Evolutionary conservation across 2,113 vertebrate species (phyloP), one percentile per base, ranked within the genome.

Genomic region (Cichladusa arquata): DNA sequence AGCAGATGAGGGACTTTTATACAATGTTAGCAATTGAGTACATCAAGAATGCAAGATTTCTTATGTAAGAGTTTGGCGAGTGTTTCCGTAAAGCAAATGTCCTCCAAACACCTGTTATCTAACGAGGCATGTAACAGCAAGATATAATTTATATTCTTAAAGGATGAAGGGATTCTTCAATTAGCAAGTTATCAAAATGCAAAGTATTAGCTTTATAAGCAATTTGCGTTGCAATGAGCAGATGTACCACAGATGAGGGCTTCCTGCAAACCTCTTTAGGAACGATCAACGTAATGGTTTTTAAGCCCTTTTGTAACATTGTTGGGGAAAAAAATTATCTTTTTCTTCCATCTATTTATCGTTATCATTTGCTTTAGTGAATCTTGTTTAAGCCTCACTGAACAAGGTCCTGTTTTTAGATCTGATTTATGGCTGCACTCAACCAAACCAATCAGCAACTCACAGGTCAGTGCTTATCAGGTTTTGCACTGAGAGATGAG

Each of bases 141-240:
- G 22, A 22, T 74, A 17, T n/a, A 77, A 95, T 96, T 93, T 85
- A 64, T 81, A 76, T 86, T 78, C 91, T 86, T 93, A 93, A 94
- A 92, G 20, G 45, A 77, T 85, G 69, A 94, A 89, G 40, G 31
- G 25, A 81, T 81, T 88, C 50, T 73, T 95, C 51, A 93, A 83
- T 94, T 92, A 95, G 12, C 29, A 92, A 90, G 70, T 83, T 96
- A 94, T 86, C 73, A 95, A 93, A 94, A 97, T 96, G 54, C 89
- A 93, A 94, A 87, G 62, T 78, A 82, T 93, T 96, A 93, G 11
- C 48, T 92, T 93, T 78, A 72, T 56, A 81, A 95, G 81, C 45
- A 94, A 57, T 91, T 80, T 90, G 31, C 7, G 3, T 67, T 93
- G 69, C 51, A 95, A 67, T n/a, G 36, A 94, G 31, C 84, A 95